phyloP scores from a whole-genome alignment of 1,140 invertebrate species.

The Hycleus cichorii region DNA sequence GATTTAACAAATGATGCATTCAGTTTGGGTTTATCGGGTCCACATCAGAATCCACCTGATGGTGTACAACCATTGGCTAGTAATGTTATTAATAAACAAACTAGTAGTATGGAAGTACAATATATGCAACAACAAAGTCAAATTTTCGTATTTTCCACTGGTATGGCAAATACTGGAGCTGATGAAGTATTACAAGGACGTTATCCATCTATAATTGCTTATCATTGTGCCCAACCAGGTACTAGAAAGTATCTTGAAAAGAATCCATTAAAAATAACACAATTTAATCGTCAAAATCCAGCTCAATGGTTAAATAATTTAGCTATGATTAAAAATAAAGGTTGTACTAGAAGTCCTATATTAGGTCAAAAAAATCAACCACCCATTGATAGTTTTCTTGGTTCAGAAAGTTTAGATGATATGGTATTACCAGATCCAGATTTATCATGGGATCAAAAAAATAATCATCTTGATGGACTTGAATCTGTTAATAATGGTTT shows the following conservation, averaged over 20 bases:
- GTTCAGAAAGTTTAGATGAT: slow-evolving; percentile 46
- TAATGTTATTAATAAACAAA: slow-evolving; percentile 72
- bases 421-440: slow-evolving; percentile 42
- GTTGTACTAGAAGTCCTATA: slow-evolving; percentile 48
- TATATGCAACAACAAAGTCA: slow-evolving; percentile 95
- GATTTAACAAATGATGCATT: slow-evolving; percentile 29
- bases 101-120: slow-evolving; percentile 69
- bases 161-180: slow-evolving; percentile 88
- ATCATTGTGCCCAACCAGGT: slow-evolving; percentile 88
- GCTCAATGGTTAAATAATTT: slow-evolving; percentile 74
- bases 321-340: slow-evolving; percentile 66
- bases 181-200: slow-evolving; percentile 84
- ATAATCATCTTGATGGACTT: slow-evolving; percentile 37
- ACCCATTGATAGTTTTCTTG: slow-evolving; percentile 45
- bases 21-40: slow-evolving; percentile 19
- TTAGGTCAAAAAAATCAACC: slow-evolving; percentile 31
- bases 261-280: slow-evolving; percentile 81
- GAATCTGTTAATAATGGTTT: slow-evolving; percentile 39
- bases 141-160: slow-evolving; percentile 95
- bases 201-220: slow-evolving; percentile 87
- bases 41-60: slow-evolving; percentile 40
- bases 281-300: slow-evolving; percentile 74
- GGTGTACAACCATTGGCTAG: slow-evolving; percentile 65
- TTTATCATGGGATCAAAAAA: slow-evolving; percentile 41
- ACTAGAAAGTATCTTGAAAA: slow-evolving; percentile 95